These are phyloP conservation scores for Pygoscelis adeliae DNA, from an alignment of 2,113 vertebrate genomes.

Conservation along the genomic window DNA sequence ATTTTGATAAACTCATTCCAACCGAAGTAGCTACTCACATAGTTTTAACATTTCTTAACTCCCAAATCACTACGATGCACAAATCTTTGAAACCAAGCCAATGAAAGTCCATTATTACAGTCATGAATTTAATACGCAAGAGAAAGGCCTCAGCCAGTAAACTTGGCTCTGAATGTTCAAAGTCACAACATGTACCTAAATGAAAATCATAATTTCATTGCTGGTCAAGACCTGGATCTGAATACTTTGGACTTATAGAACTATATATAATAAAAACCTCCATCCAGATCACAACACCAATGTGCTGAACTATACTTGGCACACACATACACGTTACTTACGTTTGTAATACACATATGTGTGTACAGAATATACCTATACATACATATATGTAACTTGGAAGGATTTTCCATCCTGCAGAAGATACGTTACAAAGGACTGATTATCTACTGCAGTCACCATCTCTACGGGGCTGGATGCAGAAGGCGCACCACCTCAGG, in stretches of 20 bases:
- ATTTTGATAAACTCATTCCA: background rate
- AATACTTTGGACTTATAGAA: background rate
- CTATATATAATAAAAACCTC: background rate
- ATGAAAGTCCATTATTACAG: background rate
- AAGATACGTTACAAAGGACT: background rate
- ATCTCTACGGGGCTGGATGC: rapidly evolving
- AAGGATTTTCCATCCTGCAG: background rate
- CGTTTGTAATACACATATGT: background rate
- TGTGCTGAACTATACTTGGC: rapidly evolving
- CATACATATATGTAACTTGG: background rate
- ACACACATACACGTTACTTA: rapidly evolving
- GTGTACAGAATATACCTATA: background rate
- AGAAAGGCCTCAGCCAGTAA: background rate
- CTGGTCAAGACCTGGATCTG: background rate
- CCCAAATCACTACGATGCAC: background rate
- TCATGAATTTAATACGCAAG: background rate
- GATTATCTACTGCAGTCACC: background rate
- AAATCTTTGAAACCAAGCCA: background rate
- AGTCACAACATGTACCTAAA: background rate
- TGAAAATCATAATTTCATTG: background rate
- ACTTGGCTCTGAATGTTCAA: background rate
- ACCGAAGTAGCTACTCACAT: background rate
- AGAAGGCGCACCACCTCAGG: background rate
- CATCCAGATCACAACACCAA: background rate
- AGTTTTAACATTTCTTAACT: background rate